These are phyloP conservation scores for Anhinga anhinga DNA, from an alignment of 2,113 vertebrate species.

Conservation along the genomic window DNA sequence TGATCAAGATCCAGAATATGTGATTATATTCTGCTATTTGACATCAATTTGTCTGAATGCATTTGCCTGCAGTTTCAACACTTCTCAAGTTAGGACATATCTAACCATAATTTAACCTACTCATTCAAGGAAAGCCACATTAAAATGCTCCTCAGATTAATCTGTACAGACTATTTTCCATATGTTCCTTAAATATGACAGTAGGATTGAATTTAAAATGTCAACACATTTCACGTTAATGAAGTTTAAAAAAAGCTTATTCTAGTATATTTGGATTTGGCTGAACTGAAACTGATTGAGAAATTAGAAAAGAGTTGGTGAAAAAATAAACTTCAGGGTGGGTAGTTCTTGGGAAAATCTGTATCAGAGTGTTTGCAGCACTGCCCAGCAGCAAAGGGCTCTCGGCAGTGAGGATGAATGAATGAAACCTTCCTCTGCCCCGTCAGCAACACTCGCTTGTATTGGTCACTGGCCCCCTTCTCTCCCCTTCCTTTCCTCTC, in stretches of 20 bases:
- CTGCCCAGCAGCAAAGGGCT: not conserved
- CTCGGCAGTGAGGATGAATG: not conserved
- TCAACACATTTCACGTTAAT: constrained; percentile 42
- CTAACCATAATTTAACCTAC: constrained; percentile 9
- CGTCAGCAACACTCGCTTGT: not conserved
- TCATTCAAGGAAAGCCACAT: constrained; percentile 2
- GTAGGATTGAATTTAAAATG: constrained; percentile 39
- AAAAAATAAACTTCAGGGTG: not conserved
- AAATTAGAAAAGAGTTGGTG: not conserved
- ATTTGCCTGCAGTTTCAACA: not conserved
- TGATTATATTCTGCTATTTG: not conserved
- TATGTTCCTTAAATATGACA: constrained; percentile 46
- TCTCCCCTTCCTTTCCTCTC: not conserved
- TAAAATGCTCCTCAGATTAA: constrained; percentile 34
- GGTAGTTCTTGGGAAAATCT: not conserved
- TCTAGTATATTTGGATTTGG: constrained; percentile 10
- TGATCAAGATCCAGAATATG: not conserved
- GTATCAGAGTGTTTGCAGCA: not conserved
- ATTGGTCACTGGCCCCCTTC: not conserved
- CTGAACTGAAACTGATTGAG: constrained; percentile 15
- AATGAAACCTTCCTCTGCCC: not conserved
- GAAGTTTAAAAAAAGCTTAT: constrained; percentile 25
- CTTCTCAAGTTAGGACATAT: not conserved
- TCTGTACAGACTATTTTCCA: constrained; percentile 40
- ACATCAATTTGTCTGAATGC: constrained; percentile 6